A percentile compares a stretch with the other conserved stretches of the same genome.
These are phyloP conservation scores for Armadillidium nasatum DNA, from an alignment of 1,140 invertebrate species.

Conservation along the genomic window DNA sequence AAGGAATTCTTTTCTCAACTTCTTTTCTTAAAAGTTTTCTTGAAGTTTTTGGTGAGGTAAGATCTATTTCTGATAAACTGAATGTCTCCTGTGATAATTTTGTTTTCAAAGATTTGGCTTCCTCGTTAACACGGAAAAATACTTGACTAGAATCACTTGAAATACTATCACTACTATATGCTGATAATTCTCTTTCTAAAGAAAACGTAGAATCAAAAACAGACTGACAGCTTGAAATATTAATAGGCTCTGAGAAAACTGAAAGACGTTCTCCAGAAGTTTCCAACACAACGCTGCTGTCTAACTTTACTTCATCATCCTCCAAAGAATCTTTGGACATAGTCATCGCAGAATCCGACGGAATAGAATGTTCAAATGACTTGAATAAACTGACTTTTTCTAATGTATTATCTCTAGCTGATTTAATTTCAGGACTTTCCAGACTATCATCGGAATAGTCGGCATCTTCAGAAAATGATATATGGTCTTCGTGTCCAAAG, in stretches of 20 bases:
- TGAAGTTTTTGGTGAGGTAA: not conserved
- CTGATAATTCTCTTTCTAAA: not conserved
- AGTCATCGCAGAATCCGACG: not conserved
- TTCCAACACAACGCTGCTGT: not conserved
- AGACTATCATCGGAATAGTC: slow-evolving; percentile 40
- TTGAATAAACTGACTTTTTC: no score
- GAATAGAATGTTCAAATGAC: no score
- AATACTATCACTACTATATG: not conserved
- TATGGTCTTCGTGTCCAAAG: not conserved
- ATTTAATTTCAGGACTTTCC: slow-evolving; percentile 24
- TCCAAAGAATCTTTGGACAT: slow-evolving; percentile 33
- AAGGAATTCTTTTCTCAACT: slow-evolving; percentile 21
- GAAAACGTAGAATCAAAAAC: not conserved
- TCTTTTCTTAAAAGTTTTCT: slow-evolving; percentile 23
- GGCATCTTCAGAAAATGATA: slow-evolving; percentile 26
- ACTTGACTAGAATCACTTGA: not conserved
- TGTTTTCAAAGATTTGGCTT: not conserved
- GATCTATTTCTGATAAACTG: not conserved
- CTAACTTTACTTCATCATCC: slow-evolving; percentile 22
- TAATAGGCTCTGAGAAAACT: slow-evolving; percentile 18
- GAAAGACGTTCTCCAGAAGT: no score
- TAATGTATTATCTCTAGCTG: not conserved
- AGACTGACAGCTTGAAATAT: slow-evolving; percentile 17
- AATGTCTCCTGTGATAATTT: not conserved
- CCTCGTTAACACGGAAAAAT: not conserved